phyloP scores from a whole-genome alignment of 2,797 vertebrate genomes.

The Channallabes apus region DNA sequence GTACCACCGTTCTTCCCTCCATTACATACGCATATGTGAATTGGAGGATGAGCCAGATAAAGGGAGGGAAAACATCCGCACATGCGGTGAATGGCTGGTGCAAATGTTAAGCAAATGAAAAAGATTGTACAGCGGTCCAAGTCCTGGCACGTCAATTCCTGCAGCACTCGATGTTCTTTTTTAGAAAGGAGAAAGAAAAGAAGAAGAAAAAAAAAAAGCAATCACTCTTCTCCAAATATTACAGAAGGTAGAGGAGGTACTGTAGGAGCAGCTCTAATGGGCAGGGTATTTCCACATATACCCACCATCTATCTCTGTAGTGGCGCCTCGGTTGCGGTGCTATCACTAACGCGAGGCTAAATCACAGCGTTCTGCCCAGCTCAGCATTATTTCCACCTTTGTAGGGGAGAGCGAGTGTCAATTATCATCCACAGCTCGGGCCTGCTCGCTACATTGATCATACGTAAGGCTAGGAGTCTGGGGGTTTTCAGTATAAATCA shows the following conservation, averaged over 20 bases:
- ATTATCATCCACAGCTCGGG: slow-evolving; percentile 57
- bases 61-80: neutral
- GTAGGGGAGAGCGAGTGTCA: slow-evolving; percentile 44
- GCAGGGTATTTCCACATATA: slow-evolving; percentile 13
- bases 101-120: slow-evolving; percentile 1
- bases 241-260: slow-evolving; percentile 9
- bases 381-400: slow-evolving; percentile 45
- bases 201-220: neutral
- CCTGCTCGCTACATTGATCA: slow-evolving; percentile 58
- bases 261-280: slow-evolving; percentile 1
- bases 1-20: neutral
- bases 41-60: neutral
- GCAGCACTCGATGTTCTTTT: slow-evolving; percentile 4
- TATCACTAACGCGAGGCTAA: slow-evolving; percentile 46
- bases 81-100: neutral
- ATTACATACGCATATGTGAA: neutral
- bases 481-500: slow-evolving; percentile 39
- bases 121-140: neutral
- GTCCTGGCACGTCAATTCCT: neutral
- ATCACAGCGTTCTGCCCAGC: slow-evolving; percentile 49
- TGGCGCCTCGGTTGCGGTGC: slow-evolving; percentile 26
- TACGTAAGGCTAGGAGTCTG: slow-evolving; percentile 40
- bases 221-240: slow-evolving; percentile 13
- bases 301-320: slow-evolving; percentile 18
- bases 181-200: neutral